These are phyloP conservation scores for Congeria kusceri DNA, from an alignment of 2,888 invertebrate genomes.

Conservation along the genomic window DNA sequence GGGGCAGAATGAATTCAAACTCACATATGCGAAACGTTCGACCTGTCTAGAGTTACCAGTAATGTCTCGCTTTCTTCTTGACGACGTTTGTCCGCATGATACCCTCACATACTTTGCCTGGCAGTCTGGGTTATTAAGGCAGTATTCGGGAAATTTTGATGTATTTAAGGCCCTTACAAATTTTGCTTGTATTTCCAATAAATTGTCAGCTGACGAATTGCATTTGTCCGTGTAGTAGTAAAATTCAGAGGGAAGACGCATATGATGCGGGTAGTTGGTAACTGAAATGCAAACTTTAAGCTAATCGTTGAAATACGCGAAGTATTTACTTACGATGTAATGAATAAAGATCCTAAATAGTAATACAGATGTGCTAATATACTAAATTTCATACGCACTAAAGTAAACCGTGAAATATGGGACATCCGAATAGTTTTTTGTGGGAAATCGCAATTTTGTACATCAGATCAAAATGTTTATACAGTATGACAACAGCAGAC, in stretches of 20 bases:
- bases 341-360: too few relatives aligned
- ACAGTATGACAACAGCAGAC: too few relatives aligned
- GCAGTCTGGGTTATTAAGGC: constrained; percentile 49
- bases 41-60: neutral
- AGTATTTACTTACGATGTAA: too few relatives aligned
- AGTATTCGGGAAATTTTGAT: constrained; percentile 33
- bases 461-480: too few relatives aligned
- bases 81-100: constrained; percentile 46
- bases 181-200: constrained; percentile 44
- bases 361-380: too few relatives aligned
- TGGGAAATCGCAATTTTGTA: too few relatives aligned
- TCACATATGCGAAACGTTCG: constrained; percentile 19
- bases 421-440: too few relatives aligned
- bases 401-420: too few relatives aligned
- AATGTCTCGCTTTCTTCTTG: constrained; percentile 28
- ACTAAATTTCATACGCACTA: too few relatives aligned
- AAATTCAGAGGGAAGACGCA: constrained; percentile 50
- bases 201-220: constrained; percentile 36
- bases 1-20: constrained; percentile 42
- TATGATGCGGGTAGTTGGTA: neutral
- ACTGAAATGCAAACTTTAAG: neutral
- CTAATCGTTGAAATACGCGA: too few relatives aligned
- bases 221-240: constrained; percentile 58
- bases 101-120: constrained; percentile 48
- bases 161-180: constrained; percentile 49